A percentile compares a stretch with the other conserved stretches of the same genome.
Conservation (phyloP, 2,888 invertebrate species). For the Dolichomitus sp. region DNA sequence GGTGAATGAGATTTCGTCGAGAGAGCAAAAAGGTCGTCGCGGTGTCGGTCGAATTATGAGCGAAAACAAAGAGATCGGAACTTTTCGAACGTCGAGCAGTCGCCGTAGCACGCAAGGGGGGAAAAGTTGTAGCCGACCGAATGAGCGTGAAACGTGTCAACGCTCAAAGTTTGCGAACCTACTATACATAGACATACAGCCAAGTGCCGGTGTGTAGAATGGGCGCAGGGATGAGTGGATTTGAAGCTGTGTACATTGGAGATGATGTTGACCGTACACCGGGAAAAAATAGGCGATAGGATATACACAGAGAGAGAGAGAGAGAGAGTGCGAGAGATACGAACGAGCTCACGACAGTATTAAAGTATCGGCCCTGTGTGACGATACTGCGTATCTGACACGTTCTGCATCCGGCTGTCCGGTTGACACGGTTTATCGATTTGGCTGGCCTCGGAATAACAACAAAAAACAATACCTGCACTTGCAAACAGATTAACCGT, state of each 20-base stretch:
- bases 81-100: conserved; percentile 66
- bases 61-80: conserved; percentile 81
- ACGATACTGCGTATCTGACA: conserved; percentile 2
- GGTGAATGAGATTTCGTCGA: conserved; percentile 60
- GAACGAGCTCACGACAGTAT: conserved; percentile 35
- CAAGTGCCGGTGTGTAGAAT: conserved; percentile 37
- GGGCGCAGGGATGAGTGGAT: conserved; percentile 68
- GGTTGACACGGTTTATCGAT: conserved; percentile 59
- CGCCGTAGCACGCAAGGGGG: conserved; percentile 27
- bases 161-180: conserved; percentile 60
- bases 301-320: conserved; percentile 19
- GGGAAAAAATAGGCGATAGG: conserved; percentile 58
- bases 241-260: conserved; percentile 79
- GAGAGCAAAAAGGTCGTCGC: conserved; percentile 67
- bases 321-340: conserved; percentile 30
- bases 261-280: conserved; percentile 81
- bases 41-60: conserved; percentile 77
- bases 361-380: conserved; percentile 49
- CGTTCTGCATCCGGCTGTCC: conserved; percentile 25
- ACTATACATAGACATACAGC: conserved; percentile 27
- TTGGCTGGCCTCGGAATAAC: conserved; percentile 19
- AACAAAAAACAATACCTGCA: neutral
- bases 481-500: conserved; percentile 33
- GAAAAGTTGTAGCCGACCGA: conserved; percentile 71
- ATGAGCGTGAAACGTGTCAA: conserved; percentile 78